Evolutionary conservation across 2,888 invertebrate species (phyloP), one percentile per base, ranked within the genome.

Genomic region (Agelastica alni): DNA sequence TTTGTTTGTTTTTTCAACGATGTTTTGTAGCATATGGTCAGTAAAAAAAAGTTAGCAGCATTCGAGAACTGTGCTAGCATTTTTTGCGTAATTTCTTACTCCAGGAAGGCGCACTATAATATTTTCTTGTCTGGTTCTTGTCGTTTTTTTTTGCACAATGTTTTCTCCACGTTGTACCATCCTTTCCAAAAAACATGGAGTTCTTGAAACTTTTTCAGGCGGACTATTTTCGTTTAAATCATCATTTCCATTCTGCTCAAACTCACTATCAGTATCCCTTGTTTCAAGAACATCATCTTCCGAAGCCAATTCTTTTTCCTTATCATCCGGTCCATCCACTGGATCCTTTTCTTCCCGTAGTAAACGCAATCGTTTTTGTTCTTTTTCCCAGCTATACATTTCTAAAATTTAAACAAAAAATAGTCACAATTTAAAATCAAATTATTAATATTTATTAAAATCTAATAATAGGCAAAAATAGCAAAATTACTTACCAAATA

Each of bases 81-180:
- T 10, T 2, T 3, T 7, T 1, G 3, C 31, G 12, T 31, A 31
- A 10, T 31, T 10, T n/a, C 3, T 31, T 5, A n/a, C n/a, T 3
- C 12, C 12, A 10, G 10, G 10, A n/a, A 7, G 18, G 10, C 10
- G 18, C 30, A 17, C 9, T 17, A 18, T 17, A 17, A 37, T 37
- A 37, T 39, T 39, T 39, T 39, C 2, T 17, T 20, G 7, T 39
- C 18, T 39, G 7, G 20, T 22, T 18, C 22, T 9, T 7, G 10
- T n/a, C 4, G 20, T n/a, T 9, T 18, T 41, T 41, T 20, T 41
- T 41, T 20, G 41, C n/a, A 20, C 18, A 41, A 30, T 30, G 30
- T 30, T 30, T 30, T 30, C 30, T 6, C 30, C 30, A 30, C 30
- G 5, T 30, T 30, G 30, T 30, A 30, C 30, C 30, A 30, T 30